Conservation (phyloP, 2,797 vertebrate species). For the Triplophysa yarkandensis region DNA sequence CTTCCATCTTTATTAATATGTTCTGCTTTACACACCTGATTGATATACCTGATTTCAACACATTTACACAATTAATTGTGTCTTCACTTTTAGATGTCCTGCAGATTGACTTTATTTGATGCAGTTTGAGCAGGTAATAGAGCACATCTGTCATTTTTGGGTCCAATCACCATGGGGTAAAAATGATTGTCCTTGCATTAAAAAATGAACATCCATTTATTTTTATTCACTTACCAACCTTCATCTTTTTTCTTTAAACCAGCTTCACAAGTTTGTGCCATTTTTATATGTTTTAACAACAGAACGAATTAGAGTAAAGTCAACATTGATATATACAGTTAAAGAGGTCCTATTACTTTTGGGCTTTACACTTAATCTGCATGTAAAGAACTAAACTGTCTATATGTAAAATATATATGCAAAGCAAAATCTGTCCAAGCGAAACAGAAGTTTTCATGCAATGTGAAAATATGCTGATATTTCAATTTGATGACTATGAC, state of each 20-base stretch:
- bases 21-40: neutral
- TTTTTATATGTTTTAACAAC: neutral
- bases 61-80: neutral
- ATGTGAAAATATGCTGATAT: neutral
- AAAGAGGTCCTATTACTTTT: too few species aligned
- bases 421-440: neutral
- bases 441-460: neutral
- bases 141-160: slow-evolving; percentile 30
- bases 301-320: neutral
- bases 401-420: neutral
- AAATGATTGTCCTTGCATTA: slow-evolving; percentile 18
- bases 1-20: neutral
- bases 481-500: neutral
- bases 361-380: neutral
- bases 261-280: neutral
- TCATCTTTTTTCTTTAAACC: neutral
- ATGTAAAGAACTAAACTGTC: neutral
- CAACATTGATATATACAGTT: neutral
- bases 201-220: slow-evolving; percentile 12
- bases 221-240: neutral
- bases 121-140: slow-evolving; percentile 25
- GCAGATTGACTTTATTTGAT: slow-evolving; percentile 20
- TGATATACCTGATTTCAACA: neutral
- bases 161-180: slow-evolving; percentile 12
- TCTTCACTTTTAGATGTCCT: neutral